These are phyloP conservation scores for Aleiodes leptofemur DNA, from an alignment of 2,888 invertebrate species.

Conservation along the genomic window DNA sequence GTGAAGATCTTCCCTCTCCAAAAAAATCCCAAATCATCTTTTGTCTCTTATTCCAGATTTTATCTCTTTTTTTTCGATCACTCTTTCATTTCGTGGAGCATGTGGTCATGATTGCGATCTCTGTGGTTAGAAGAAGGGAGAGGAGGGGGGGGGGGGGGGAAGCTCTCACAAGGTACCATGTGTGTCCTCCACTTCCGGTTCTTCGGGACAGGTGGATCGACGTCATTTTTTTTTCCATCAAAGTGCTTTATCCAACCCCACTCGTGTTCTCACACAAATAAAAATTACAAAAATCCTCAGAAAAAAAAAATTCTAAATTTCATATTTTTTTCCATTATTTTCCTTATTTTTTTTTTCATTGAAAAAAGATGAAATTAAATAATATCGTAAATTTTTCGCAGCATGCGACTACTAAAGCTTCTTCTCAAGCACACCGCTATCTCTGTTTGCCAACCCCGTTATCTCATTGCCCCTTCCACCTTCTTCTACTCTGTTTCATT, in stretches of 20 bases:
- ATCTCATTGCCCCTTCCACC: slow-evolving; percentile 68
- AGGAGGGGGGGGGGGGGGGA: too few species aligned
- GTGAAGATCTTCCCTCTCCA: too few species aligned
- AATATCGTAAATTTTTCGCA: slow-evolving; percentile 26
- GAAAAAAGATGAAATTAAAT: background rate
- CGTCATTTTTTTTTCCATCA: background rate
- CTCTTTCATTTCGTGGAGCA: background rate
- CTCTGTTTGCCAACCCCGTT: slow-evolving; percentile 74
- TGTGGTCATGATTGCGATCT: slow-evolving; percentile 15
- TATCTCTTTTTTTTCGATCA: too few species aligned
- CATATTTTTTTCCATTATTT: too few species aligned
- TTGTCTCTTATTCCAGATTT: too few species aligned
- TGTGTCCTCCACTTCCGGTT: slow-evolving; percentile 30
- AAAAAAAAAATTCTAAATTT: too few species aligned
- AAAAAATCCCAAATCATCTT: too few species aligned
- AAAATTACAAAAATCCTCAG: too few species aligned
- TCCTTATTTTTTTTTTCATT: too few species aligned
- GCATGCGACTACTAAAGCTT: slow-evolving; percentile 16
- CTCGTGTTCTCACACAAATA: too few species aligned
- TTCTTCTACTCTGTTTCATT: slow-evolving; percentile 54
- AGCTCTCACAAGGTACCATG: background rate
- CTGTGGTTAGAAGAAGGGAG: slow-evolving; percentile 6
- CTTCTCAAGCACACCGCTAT: slow-evolving; percentile 61
- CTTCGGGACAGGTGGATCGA: slow-evolving; percentile 18
- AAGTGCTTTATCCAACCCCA: too few species aligned